Percentiles rank a stretch among this genome's conserved stretches.
Evolutionary conservation across 1,140 invertebrate genomes (phyloP).

Genomic region (Zophobas atratus): DNA sequence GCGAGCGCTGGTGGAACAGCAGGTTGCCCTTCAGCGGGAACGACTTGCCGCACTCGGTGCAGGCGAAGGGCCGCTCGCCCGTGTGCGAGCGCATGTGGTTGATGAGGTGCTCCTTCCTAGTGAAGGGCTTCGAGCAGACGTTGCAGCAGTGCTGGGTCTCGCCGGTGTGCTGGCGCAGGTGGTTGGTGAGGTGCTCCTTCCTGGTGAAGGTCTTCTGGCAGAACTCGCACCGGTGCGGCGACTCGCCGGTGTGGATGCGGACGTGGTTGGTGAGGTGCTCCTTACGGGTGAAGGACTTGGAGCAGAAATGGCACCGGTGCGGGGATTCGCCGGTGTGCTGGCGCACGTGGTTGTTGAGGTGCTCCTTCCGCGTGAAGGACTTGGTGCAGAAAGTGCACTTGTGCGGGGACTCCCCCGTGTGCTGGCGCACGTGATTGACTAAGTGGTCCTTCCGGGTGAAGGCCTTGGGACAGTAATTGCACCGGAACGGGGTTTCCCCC

Average conservation of each 20-base stretch:
- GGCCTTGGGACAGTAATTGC: slow-evolving; percentile 88
- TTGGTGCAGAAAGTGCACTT: slow-evolving; percentile 84
- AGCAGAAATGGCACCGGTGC: slow-evolving; percentile 86
- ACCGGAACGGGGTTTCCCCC: slow-evolving; percentile 79
- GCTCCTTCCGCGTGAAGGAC: slow-evolving; percentile 91
- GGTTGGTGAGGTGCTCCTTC: slow-evolving; percentile 87
- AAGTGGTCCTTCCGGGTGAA: slow-evolving; percentile 88
- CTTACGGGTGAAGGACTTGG: slow-evolving; percentile 88
- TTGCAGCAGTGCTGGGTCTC: slow-evolving; percentile 83
- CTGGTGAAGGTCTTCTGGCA: slow-evolving; percentile 87
- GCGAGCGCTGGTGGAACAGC: slow-evolving; percentile 95
- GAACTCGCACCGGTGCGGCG: slow-evolving; percentile 85
- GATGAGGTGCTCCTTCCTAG: slow-evolving; percentile 80
- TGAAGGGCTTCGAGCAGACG: slow-evolving; percentile 79
- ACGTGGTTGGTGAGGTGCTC: slow-evolving; percentile 86
- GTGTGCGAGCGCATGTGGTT: slow-evolving; percentile 90
- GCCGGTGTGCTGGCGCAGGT: slow-evolving; percentile 80
- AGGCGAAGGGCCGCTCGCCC: slow-evolving; percentile 87
- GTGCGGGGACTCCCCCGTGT: slow-evolving; percentile 86
- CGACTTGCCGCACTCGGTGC: slow-evolving; percentile 87
- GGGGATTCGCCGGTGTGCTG: slow-evolving; percentile 85
- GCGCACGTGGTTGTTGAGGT: slow-evolving; percentile 90
- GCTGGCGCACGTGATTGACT: slow-evolving; percentile 80
- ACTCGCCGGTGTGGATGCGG: slow-evolving; percentile 81
- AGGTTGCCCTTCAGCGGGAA: slow-evolving; percentile 89